These are phyloP conservation scores for Galerucella nymphaeae DNA, from an alignment of 2,888 invertebrate species.

Conservation along the genomic window DNA sequence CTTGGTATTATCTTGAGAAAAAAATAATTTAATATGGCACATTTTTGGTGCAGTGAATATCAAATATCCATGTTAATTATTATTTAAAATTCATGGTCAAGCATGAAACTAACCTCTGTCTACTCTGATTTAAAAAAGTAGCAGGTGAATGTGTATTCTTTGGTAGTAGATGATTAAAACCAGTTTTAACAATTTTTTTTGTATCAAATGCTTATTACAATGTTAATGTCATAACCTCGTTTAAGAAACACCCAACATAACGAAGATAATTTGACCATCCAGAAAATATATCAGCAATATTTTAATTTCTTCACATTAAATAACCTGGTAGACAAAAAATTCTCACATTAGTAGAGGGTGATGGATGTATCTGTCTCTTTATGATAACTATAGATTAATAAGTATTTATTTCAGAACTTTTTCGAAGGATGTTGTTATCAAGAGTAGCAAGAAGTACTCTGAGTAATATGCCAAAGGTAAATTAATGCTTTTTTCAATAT, in stretches of 20 bases:
- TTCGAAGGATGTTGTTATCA: background rate
- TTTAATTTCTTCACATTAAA: too few species aligned
- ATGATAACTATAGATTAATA: background rate
- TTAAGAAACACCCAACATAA: too few species aligned
- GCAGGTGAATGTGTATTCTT: too few species aligned
- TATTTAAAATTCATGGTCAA: background rate
- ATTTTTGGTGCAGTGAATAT: background rate
- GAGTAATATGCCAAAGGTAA: constrained; percentile 1
- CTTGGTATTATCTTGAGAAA: background rate
- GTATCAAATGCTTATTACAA: background rate
- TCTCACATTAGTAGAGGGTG: background rate
- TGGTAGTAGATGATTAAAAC: background rate
- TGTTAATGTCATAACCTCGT: too few species aligned
- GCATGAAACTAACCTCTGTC: background rate
- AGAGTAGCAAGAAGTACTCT: background rate
- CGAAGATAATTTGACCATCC: too few species aligned
- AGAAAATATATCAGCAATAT: too few species aligned
- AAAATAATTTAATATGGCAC: too few species aligned
- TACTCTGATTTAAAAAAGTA: background rate
- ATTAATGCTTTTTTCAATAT: background rate
- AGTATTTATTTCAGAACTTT: background rate
- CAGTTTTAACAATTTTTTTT: background rate
- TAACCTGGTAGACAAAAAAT: background rate
- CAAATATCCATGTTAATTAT: background rate
- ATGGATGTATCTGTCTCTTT: too few species aligned